Evolutionary conservation across 2,888 invertebrate species (phyloP).

Genomic region (Platycheirus rosarum): DNA sequence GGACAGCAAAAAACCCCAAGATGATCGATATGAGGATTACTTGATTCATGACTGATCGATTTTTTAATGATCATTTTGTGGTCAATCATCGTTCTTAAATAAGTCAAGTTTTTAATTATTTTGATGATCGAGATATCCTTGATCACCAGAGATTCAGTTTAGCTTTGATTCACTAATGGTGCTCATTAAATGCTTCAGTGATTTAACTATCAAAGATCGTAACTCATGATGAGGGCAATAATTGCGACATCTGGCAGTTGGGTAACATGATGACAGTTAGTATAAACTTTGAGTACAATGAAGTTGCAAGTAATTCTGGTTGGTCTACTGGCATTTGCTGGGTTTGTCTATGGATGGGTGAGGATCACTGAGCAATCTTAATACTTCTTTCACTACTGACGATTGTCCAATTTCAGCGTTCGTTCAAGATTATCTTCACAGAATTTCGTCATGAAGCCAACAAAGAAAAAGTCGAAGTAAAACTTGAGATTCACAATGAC

Average conservation of each 20-base stretch:
- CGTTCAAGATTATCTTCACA: conserved; percentile 78
- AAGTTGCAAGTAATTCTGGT: conserved; percentile 74
- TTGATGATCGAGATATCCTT: conserved; percentile 13
- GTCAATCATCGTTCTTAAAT: conserved; percentile 33
- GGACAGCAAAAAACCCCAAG: conserved; percentile 11
- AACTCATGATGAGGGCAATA: neutral
- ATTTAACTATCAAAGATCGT: conserved; percentile 31
- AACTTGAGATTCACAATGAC: conserved; percentile 77
- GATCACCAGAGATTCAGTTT: neutral
- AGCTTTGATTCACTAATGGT: conserved; percentile 13
- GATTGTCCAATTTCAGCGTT: conserved; percentile 78
- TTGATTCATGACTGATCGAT: conserved; percentile 22
- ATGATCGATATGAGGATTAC: neutral
- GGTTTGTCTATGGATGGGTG: conserved; percentile 77
- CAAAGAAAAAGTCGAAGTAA: conserved; percentile 76
- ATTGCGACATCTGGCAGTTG: neutral
- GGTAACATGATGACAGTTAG: conserved; percentile 50
- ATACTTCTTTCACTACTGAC: conserved; percentile 23
- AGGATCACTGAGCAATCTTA: conserved; percentile 64
- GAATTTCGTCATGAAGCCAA: conserved; percentile 76
- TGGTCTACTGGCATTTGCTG: conserved; percentile 70
- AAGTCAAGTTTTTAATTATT: conserved; percentile 35
- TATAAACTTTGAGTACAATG: conserved; percentile 75
- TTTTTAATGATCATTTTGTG: conserved; percentile 4
- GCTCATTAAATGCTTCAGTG: conserved; percentile 47